Percentiles rank a stretch among this genome's conserved stretches.
Conservation (phyloP, 2,888 invertebrate genomes). For the Pristionchus exspectatus region DNA sequence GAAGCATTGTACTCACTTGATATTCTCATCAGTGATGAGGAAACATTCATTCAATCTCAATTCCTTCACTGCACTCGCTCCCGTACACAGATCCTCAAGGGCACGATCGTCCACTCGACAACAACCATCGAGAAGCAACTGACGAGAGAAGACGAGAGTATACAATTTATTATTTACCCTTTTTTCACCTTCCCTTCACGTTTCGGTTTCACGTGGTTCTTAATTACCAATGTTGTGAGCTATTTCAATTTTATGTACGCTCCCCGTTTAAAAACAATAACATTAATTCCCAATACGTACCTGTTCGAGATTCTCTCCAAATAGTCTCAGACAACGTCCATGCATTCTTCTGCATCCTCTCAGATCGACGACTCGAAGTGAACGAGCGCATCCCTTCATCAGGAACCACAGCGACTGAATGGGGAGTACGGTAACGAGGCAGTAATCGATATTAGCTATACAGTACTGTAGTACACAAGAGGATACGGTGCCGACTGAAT, state of each 20-base stretch:
- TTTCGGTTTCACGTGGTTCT: neutral
- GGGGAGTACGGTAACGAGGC: neutral
- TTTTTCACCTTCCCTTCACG: neutral
- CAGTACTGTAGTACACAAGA: no score
- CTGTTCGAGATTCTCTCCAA: slow-evolving; percentile 72
- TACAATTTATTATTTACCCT: no score
- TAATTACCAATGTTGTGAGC: neutral
- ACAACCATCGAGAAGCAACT: slow-evolving; percentile 77
- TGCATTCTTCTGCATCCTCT: slow-evolving; percentile 71
- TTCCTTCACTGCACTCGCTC: slow-evolving; percentile 67
- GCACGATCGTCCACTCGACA: slow-evolving; percentile 71
- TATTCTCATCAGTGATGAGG: slow-evolving; percentile 70
- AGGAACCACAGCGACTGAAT: slow-evolving; percentile 75
- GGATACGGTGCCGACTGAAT: slow-evolving; percentile 21
- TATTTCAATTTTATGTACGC: neutral
- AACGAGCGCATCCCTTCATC: slow-evolving; percentile 69
- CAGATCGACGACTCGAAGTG: slow-evolving; percentile 73
- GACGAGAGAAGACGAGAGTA: no score
- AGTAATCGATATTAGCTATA: neutral
- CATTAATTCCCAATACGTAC: slow-evolving; percentile 55
- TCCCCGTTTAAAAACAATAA: no score
- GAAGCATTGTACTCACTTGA: slow-evolving; percentile 62
- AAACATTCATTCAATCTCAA: slow-evolving; percentile 75
- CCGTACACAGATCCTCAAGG: slow-evolving; percentile 77
- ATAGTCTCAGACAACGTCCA: slow-evolving; percentile 76